phyloP scores from a whole-genome alignment of 2,888 invertebrate species.

The Megaustenia siamemsis region DNA sequence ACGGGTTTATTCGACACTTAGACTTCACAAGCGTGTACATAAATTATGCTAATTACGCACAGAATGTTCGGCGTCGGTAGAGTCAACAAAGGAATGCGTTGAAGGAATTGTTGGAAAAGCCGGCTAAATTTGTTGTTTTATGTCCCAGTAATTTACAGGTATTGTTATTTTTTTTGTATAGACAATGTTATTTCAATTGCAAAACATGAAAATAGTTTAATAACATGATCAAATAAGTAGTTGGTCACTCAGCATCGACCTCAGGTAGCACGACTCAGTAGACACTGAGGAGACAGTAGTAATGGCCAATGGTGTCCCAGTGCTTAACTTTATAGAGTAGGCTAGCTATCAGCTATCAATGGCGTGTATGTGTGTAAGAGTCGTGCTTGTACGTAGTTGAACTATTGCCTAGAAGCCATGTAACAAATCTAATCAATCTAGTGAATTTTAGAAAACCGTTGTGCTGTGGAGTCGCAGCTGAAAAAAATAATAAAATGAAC shows the following conservation, averaged over 20 bases:
- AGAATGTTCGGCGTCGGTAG: not conserved
- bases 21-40: not conserved
- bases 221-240: not conserved
- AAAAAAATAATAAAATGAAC: too few relatives aligned
- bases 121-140: not conserved
- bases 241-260: not conserved
- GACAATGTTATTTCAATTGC: not conserved
- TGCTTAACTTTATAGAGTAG: not conserved
- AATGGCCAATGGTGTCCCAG: not conserved
- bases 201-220: not conserved
- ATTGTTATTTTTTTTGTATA: not conserved
- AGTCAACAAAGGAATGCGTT: slow-evolving; percentile 20
- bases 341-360: too few relatives aligned
- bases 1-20: not conserved
- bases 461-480: too few relatives aligned
- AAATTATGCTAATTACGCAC: slow-evolving; percentile 13
- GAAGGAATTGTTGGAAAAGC: not conserved
- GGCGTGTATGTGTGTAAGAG: too few relatives aligned
- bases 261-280: not conserved
- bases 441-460: too few relatives aligned
- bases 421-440: too few relatives aligned
- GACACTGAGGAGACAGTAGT: not conserved
- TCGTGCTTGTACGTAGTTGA: too few relatives aligned
- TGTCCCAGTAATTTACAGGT: not conserved
- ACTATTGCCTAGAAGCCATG: too few relatives aligned